Evolutionary conservation across 2,888 invertebrate species (phyloP).

Genomic region (Bombylius major): DNA sequence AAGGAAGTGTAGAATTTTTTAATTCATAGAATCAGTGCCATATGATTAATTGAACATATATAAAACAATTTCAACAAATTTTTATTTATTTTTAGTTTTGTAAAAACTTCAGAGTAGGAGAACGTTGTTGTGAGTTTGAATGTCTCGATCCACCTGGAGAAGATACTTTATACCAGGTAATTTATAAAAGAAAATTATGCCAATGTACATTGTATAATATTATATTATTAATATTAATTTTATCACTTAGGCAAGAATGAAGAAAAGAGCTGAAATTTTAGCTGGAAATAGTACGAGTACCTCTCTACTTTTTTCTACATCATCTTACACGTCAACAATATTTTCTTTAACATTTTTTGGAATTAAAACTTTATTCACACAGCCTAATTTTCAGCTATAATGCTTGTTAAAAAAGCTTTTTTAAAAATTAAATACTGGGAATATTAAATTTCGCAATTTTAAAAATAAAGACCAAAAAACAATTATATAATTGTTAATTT

Average conservation of each 20-base stretch:
- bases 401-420: not conserved
- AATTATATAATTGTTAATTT: no score
- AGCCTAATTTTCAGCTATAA: not conserved
- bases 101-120: slow-evolving; percentile 70
- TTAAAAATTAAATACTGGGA: no score
- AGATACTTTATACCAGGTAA: slow-evolving; percentile 43
- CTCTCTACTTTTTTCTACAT: not conserved
- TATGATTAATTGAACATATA: no score
- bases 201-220: not conserved
- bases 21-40: no score
- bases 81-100: slow-evolving; percentile 49
- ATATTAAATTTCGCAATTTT: no score
- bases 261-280: slow-evolving; percentile 46
- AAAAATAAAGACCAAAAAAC: no score
- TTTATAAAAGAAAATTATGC: no score
- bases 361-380: not conserved
- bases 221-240: not conserved
- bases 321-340: not conserved
- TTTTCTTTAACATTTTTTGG: not conserved
- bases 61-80: no score
- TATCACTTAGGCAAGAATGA: slow-evolving; percentile 38
- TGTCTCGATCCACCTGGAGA: slow-evolving; percentile 69
- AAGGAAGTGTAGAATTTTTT: no score
- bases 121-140: slow-evolving; percentile 79
- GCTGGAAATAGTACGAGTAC: slow-evolving; percentile 41